phyloP scores from a whole-genome alignment of 2,113 vertebrate species.

The Alouatta palliata region DNA sequence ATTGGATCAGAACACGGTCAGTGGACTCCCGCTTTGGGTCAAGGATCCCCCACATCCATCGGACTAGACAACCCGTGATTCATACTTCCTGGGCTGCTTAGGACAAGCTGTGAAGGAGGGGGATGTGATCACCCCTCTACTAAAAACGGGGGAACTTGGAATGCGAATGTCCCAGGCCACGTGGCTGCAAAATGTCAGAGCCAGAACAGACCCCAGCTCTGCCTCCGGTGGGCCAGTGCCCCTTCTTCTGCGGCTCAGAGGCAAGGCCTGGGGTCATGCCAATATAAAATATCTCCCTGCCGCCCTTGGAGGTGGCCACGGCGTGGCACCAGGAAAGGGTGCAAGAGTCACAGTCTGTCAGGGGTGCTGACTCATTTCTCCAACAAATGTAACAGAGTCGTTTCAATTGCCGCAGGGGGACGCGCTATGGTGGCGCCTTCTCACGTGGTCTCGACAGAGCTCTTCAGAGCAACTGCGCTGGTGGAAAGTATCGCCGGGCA shows the following conservation, averaged over 20 bases:
- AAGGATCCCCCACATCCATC: too few relatives aligned
- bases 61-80: too few relatives aligned
- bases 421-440: accelerated
- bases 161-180: background rate
- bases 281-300: background rate
- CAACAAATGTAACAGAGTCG: background rate
- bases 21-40: background rate
- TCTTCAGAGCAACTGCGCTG: background rate
- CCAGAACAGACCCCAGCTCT: background rate
- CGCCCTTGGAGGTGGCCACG: background rate
- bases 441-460: too few relatives aligned
- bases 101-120: too few relatives aligned
- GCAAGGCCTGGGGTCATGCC: accelerated
- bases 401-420: accelerated
- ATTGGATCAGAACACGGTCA: background rate
- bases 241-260: background rate
- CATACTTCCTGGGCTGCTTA: too few relatives aligned
- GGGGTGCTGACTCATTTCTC: background rate
- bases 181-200: accelerated
- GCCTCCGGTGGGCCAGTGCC: too few relatives aligned
- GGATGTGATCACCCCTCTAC: background rate
- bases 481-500: too few relatives aligned
- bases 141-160: background rate
- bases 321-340: background rate
- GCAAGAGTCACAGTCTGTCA: accelerated